Conservation (phyloP, 2,113 vertebrate genomes). For the Zosterops borbonicus region DNA sequence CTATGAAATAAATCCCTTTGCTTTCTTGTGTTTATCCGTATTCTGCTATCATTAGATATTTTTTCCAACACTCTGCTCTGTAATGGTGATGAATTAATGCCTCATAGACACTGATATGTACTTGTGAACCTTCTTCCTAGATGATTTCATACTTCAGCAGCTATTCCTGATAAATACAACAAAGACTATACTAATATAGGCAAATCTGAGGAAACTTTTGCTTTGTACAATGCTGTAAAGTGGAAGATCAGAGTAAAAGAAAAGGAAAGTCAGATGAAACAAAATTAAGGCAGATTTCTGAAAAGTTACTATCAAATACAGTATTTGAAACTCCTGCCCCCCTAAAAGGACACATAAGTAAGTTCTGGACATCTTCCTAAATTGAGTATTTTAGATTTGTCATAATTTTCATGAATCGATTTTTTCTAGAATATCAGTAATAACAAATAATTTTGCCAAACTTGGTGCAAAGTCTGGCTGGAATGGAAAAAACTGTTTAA, state of each 20-base stretch:
- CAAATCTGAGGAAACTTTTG: background rate
- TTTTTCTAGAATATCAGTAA: background rate
- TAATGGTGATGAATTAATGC: background rate
- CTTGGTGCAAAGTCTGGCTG: background rate
- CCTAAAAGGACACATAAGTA: background rate
- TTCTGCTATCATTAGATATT: background rate
- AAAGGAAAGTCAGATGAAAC: background rate
- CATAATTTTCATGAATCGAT: accelerated
- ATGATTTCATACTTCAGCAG: background rate
- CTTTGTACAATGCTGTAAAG: background rate
- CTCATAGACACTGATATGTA: background rate
- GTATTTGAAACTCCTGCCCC: background rate
- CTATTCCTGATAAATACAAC: background rate
- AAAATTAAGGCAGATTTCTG: background rate
- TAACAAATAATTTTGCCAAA: background rate
- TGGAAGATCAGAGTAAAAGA: background rate
- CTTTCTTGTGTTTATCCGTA: background rate
- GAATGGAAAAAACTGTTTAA: background rate
- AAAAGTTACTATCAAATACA: background rate
- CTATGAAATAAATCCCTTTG: background rate
- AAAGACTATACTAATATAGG: background rate
- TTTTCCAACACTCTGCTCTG: background rate
- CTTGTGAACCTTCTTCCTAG: background rate
- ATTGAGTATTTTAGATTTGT: background rate
- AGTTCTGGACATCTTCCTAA: background rate